phyloP scores from a whole-genome alignment of 2,888 invertebrate species.

The Phragmatobia fuliginosa region DNA sequence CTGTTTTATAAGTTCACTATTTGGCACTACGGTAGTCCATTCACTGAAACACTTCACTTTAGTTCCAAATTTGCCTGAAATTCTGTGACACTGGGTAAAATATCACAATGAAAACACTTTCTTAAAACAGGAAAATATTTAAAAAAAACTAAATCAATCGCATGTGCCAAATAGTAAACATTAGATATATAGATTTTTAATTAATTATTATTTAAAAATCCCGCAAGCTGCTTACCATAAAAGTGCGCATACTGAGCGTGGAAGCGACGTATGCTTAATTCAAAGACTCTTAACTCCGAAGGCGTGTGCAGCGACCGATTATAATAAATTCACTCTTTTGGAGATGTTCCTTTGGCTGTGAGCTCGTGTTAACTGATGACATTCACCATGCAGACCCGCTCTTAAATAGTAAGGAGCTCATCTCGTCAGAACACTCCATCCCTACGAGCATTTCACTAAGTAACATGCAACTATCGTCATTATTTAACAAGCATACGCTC shows the following conservation, averaged over 20 bases:
- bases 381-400: slow-evolving; percentile 82
- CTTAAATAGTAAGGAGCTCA: slow-evolving; percentile 85
- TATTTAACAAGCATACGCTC: slow-evolving; percentile 82
- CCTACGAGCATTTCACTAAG: slow-evolving; percentile 85
- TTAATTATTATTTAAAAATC: slow-evolving; percentile 41
- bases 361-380: slow-evolving; percentile 84
- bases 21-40: slow-evolving; percentile 60
- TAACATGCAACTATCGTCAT: slow-evolving; percentile 83
- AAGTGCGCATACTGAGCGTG: slow-evolving; percentile 82
- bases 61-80: slow-evolving; percentile 57
- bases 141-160: slow-evolving; percentile 55
- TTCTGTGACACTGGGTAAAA: slow-evolving; percentile 38
- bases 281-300: slow-evolving; percentile 61
- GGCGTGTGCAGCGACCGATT: slow-evolving; percentile 53
- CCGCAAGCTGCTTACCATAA: slow-evolving; percentile 81
- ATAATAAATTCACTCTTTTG: slow-evolving; percentile 66
- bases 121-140: slow-evolving; percentile 25
- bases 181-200: slow-evolving; percentile 19
- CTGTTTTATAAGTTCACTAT: slow-evolving; percentile 54
- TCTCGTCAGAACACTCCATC: slow-evolving; percentile 84
- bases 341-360: slow-evolving; percentile 81
- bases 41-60: slow-evolving; percentile 74
- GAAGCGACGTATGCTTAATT: slow-evolving; percentile 53
- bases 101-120: slow-evolving; percentile 46
- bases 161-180: slow-evolving; percentile 70